Conservation (phyloP, 2,797 vertebrate species). For the Eurystomus glaucurus region DNA sequence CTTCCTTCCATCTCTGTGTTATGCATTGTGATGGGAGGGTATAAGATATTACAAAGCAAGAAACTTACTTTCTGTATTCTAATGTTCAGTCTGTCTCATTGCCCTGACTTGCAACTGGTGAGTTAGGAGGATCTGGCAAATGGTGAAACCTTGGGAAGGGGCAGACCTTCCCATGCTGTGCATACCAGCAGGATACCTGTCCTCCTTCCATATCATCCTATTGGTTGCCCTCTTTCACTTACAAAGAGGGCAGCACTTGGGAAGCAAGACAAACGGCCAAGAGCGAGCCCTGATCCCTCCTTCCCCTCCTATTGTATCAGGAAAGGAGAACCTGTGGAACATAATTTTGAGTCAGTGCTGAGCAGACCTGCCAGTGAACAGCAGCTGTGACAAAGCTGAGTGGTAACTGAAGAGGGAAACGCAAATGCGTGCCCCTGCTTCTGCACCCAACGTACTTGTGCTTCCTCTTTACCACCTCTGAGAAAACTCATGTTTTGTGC, state of each 20-base stretch:
- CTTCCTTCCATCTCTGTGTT: neutral
- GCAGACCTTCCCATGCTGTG: neutral
- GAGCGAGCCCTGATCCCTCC: neutral
- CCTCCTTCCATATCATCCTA: constrained; percentile 61
- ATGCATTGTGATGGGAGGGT: neutral
- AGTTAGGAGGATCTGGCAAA: neutral
- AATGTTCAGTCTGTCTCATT: neutral
- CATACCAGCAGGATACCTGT: neutral
- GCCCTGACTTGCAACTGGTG: neutral
- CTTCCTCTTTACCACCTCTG: neutral
- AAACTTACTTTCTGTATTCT: neutral
- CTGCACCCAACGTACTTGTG: too few relatives aligned
- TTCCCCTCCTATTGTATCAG: neutral
- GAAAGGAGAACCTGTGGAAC: neutral
- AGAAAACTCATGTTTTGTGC: neutral
- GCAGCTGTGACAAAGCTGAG: neutral
- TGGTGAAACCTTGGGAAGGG: neutral
- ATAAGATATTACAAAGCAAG: neutral
- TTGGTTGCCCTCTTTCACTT: constrained; percentile 62
- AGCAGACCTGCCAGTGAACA: neutral
- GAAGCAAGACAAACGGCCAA: constrained; percentile 45
- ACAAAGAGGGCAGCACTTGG: constrained; percentile 21
- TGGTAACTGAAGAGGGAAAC: neutral
- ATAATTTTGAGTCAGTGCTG: neutral
- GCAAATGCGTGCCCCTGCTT: neutral